Base-by-base conservation (phyloP, 2,797 vertebrate species). In the Sebastes oblongus region DNA sequence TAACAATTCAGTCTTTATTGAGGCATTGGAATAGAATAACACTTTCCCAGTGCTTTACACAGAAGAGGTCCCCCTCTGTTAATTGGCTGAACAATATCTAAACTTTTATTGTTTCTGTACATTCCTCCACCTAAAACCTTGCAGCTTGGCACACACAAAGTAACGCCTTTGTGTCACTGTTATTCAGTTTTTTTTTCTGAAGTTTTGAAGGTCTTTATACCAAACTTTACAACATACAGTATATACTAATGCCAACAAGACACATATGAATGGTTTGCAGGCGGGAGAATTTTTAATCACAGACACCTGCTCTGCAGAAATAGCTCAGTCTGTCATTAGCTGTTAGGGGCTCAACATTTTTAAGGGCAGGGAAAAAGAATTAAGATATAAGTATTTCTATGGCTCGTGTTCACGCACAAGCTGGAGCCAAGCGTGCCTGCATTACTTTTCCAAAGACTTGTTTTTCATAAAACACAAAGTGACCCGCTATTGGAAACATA, bases 81-180 rank as follows among this genome's bases (percentile, higher is more conserved):
- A 92, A 93, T 87, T 90, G 90, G 81, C 87, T 87, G 92, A 91
- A 94, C 91, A 92, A 93, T 90, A 92, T 93, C 82, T 92, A 90
- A 88, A 91, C 69, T 77, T 91, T 93, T 94, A 93, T 93, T 92
- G 90, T 93, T 93, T 92, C 91, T 92, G 77, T 80, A 87, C 88
- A 90, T 91, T 93, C 88, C 86, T 87, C 66, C 64, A 82, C 66
- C 81, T 83, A 80, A 81, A 91, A 82, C 61, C 86, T 82, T 79
- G 80, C 86, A 91, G 80, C 84, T 90, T 94, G 92, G 92, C 92
- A 90, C 85, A 11, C 60, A 65, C 81, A 93, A 81, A 95, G 87
- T 86, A 82, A 84, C 75, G 86, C 83, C 92, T 93, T 94, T 95
- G 91, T 94, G 93, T 89, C 92, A 89, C 88, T 89, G 88, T 89